Base-by-base conservation (phyloP, 1,140 invertebrate genomes). In the Drosophila nigromelanica region DNA sequence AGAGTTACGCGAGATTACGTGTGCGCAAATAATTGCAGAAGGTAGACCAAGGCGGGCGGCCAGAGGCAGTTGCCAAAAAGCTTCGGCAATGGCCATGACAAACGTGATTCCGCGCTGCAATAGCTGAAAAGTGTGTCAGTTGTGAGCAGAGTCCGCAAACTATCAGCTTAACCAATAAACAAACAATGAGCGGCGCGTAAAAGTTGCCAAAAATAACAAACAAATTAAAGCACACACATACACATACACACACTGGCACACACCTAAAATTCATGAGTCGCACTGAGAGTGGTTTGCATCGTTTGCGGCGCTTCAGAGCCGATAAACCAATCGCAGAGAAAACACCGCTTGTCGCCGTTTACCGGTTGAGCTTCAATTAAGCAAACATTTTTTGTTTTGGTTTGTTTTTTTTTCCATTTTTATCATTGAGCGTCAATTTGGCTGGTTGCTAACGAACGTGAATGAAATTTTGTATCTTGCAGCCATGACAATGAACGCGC, bases 1-100 rank as follows among this genome's bases (percentile, higher is more conserved):
- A 87, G 82, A 87, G 82, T 82, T 82, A 61, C 33, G 33, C 7
- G 8, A 35, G 35, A 85, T 87, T 87, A 87, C 83, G 83, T 89
- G 72, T 87, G 47, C 45, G 72, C 54, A 63, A 79, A 67, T 86
- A 87, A 86, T 81, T 80, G 81, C 77, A 54, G 24, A 21, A 18
- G 63, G 35, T 42, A 35, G 39, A 21, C 39, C 5, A 30, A 54
- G 3, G 21, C 21, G 21, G 21, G 21, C 3, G 21, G 21, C 21
- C 21, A 56, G 55, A 33, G 11, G 56, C 11, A 15, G 27, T 24
- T 50, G 52, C 27, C 51, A 45, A 59, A 59, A 67, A 27, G 63
- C 43, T 58, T 35, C 50, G 75, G 27, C 61, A 37, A 52, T 66
- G 58, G 66, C 58, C 37, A 37, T 45, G 35, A 30, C 50, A 47